phyloP scores from a whole-genome alignment of 2,888 invertebrate genomes.

The Drosophila kambysellisi region DNA sequence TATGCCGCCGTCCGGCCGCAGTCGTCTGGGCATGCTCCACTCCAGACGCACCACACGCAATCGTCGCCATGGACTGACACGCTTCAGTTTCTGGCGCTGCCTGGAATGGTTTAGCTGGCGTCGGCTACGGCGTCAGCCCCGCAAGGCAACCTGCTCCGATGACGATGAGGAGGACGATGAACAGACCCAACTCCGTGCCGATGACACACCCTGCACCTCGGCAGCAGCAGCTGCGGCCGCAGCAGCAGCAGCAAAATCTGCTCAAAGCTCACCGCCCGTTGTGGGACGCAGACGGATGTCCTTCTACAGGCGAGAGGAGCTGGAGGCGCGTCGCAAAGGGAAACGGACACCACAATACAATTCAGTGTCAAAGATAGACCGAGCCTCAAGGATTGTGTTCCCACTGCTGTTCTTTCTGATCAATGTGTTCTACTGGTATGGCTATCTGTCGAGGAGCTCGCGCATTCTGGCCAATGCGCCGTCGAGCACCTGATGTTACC shows the following conservation, averaged over 20 bases:
- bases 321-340: constrained; percentile 83
- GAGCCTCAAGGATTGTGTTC: constrained; percentile 90
- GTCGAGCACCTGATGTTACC: constrained; percentile 84
- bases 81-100: constrained; percentile 67
- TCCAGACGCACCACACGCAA: constrained; percentile 59
- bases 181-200: constrained; percentile 77
- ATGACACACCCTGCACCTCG: constrained; percentile 69
- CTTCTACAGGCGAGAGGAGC: constrained; percentile 81
- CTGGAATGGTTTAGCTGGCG: constrained; percentile 70
- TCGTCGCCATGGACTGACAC: constrained; percentile 57
- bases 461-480: constrained; percentile 80
- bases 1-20: constrained; percentile 65
- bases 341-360: constrained; percentile 88
- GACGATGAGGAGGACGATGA: constrained; percentile 82
- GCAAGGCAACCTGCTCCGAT: constrained; percentile 57
- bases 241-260: constrained; percentile 38
- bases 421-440: constrained; percentile 92
- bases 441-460: constrained; percentile 88
- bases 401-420: constrained; percentile 91
- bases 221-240: constrained; percentile 67
- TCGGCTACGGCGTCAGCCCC: constrained; percentile 44
- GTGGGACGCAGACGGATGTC: constrained; percentile 81
- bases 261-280: constrained; percentile 31
- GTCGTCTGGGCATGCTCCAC: constrained; percentile 64
- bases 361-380: constrained; percentile 93